Evolutionary conservation across 1,140 invertebrate species (phyloP), one percentile per base, ranked within the genome.

Genomic region (Drosophila chauvacae): DNA sequence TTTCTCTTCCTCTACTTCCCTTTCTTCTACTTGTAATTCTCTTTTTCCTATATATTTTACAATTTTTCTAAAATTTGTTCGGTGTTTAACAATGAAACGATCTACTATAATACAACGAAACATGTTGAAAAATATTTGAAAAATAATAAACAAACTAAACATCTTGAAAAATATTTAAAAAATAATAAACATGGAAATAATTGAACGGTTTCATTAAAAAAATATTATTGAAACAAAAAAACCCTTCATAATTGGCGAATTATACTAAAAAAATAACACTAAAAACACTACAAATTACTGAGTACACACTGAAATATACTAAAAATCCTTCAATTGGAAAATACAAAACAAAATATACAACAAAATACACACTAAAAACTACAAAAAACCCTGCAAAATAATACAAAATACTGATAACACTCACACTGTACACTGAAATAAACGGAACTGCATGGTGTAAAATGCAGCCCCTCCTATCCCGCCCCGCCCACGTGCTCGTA

Each of bases 401-500:
- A 44, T 39, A 9, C 20, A 23, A 71, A 58, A 41, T 23, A 45
- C 26, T 30, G 10, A 33, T 30, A 35, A 51, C 35, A 48, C 51
- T 13, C 1, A 28, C 26, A 18, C n/a, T 33, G 2, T 53, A 37
- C 30, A 39, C n/a, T 41, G 23, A 28, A 50, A 51, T 35, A 73
- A 30, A 39, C 39, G 20, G 11, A 58, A 72, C 26, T 48, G 39
- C 20, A 47, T 37, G 16, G 14, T 65, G 59, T 35, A 16, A 61
- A 33, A 64, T 23, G 20, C 37, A 69, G 51, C 68, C 50, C 57
- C 48, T 75, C 58, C 79, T 37, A 30, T 55, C 37, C 77, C 69
- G 51, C 84, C 85, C n/a, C 84, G 85, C 23, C 73, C 84, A 42
- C 85, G 80, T 35, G 51, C 73, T 16, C 81, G 81, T 30, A 23